Evolutionary conservation across 2,888 invertebrate species (phyloP).

Genomic region (Alcis repandata): DNA sequence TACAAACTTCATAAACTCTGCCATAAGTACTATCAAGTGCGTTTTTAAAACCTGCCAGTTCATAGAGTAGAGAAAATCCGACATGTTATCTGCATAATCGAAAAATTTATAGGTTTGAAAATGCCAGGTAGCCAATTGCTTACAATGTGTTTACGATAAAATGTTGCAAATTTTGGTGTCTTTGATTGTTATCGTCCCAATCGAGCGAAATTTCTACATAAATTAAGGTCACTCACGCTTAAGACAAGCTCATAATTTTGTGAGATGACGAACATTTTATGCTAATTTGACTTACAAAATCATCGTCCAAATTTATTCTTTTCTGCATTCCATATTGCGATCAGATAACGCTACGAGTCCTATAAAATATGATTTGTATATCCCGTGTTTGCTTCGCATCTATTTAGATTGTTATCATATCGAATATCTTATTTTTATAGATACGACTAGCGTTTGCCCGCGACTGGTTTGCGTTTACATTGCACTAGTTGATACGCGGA

Average conservation of each 20-base stretch:
- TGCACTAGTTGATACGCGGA: constrained; percentile 4
- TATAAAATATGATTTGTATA: constrained; percentile 37
- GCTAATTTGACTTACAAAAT: constrained; percentile 22
- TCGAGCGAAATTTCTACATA: background rate
- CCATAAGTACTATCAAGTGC: background rate
- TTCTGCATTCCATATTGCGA: constrained; percentile 26
- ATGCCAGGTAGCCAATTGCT: no score
- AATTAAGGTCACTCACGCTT: background rate
- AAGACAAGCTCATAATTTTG: constrained; percentile 10
- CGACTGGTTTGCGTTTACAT: constrained; percentile 7
- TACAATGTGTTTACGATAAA: no score
- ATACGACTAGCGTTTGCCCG: constrained; percentile 4
- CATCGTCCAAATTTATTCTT: constrained; percentile 22
- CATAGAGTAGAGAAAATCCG: no score
- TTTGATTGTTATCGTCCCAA: no score
- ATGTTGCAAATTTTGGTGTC: no score
- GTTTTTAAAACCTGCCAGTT: background rate
- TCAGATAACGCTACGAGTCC: constrained; percentile 28
- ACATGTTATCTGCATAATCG: no score
- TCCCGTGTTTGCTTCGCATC: constrained; percentile 19
- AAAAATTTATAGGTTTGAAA: no score
- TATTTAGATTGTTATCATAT: constrained; percentile 31
- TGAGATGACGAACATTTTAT: constrained; percentile 11
- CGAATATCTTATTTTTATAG: constrained; percentile 14
- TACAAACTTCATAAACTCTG: constrained; percentile 30